Percentiles rank a stretch among this genome's conserved stretches.
Conservation (phyloP, 2,797 vertebrate genomes). For the Gastrophryne carolinensis region DNA sequence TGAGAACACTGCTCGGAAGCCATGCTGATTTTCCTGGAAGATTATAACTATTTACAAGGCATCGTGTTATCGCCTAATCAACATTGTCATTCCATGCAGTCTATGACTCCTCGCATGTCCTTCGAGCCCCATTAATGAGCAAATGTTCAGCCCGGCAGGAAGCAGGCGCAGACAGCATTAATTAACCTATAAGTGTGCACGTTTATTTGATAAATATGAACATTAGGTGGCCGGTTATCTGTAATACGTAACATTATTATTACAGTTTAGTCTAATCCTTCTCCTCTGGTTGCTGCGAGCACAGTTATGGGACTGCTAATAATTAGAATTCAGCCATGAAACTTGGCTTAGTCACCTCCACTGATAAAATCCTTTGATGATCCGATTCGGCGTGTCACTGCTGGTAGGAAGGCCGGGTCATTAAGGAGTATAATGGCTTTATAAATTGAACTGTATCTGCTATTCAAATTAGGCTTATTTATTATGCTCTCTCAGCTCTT, state of each 20-base stretch:
- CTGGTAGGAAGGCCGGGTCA: conserved; percentile 20
- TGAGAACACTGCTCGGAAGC: background rate
- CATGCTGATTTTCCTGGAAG: background rate
- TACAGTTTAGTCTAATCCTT: background rate
- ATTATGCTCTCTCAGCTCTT: background rate
- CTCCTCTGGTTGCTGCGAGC: background rate
- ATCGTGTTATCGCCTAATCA: background rate
- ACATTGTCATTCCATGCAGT: background rate
- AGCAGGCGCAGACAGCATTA: background rate
- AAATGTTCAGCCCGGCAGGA: background rate
- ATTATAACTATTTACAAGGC: background rate
- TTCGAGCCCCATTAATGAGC: background rate
- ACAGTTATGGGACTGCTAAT: background rate
- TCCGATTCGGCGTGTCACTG: conserved; percentile 20
- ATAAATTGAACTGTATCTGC: conserved; percentile 22
- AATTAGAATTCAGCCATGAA: background rate
- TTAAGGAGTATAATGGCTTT: conserved; percentile 27
- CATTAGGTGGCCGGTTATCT: background rate
- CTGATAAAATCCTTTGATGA: background rate
- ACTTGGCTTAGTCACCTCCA: background rate
- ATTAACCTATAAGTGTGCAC: background rate
- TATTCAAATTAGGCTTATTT: conserved; percentile 19
- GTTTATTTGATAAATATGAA: background rate
- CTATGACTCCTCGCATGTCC: background rate
- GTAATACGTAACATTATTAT: background rate